Base-by-base conservation (phyloP, 2,888 invertebrate genomes). In the Psylliodes chrysocephalus region DNA sequence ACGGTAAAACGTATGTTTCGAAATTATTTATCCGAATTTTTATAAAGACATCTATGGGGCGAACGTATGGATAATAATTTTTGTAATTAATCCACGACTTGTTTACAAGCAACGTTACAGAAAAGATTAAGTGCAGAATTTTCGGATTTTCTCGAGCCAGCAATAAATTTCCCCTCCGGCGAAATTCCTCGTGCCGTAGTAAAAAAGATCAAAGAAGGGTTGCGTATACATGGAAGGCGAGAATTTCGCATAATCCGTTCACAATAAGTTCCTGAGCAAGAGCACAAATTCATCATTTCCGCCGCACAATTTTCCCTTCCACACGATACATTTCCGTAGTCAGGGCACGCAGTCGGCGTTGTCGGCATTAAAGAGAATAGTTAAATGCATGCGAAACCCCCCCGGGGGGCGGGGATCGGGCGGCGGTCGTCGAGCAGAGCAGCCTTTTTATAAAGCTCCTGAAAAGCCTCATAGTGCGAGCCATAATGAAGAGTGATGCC, bases 401-500 rank as follows among this genome's bases (percentile, higher is more conserved):
- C 44, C n/a, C 42, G 61, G 67, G 71, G 51, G 53, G 67, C 64
- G n/a, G n/a, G n/a, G n/a, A n/a, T n/a, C n/a, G n/a, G n/a, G n/a
- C 42, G 61, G 67, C 70, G 51, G 53, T 66, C 64, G 47, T 59
- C 59, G 64, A 57, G 69, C 65, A 57, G 64, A 57, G 69, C 65
- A 57, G 61, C 57, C 67, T 70, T 70, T 73, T 68, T 71, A 67
- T 67, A 67, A 67, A 70, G 71, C 67, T 64, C 68, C 69, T 69
- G 68, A 70, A 71, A 73, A 70, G 68, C 69, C 64, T 69, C 66
- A 56, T 67, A 63, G 63, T 61, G 65, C 57, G 63, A 64, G 56
- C 63, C 67, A 69, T 73, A 75, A 75, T 75, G 75, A 75, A 75
- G 75, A 75, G 75, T 75, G 75, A 75, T 73, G 73, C 73, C 63